These are phyloP conservation scores for Andrena cerasifolii DNA, from an alignment of 1,140 invertebrate species.

Conservation along the genomic window DNA sequence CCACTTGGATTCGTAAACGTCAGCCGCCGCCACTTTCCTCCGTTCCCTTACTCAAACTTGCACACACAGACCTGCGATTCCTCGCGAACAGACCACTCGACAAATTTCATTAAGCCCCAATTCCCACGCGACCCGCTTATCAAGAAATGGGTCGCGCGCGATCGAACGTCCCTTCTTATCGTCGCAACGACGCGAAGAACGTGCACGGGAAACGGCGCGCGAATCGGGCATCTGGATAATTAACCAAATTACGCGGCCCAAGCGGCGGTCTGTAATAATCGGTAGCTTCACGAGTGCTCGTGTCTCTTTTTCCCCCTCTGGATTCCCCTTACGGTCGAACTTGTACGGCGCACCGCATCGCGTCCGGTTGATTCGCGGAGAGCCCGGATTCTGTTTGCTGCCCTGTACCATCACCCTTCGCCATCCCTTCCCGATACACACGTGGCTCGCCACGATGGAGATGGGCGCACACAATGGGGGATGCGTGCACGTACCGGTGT, in stretches of 20 bases:
- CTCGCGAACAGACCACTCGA: constrained; percentile 21
- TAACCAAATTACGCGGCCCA: constrained; percentile 53
- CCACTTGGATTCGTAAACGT: too few relatives aligned
- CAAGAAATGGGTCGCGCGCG: constrained; percentile 4
- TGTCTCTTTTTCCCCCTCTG: constrained; percentile 34
- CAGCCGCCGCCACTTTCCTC: not conserved
- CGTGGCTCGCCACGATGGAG: constrained; percentile 4
- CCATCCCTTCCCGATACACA: constrained; percentile 7
- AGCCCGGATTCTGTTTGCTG: constrained; percentile 59
- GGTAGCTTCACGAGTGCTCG: constrained; percentile 23
- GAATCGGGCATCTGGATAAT: constrained; percentile 39
- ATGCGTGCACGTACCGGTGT: not conserved
- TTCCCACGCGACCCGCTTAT: not conserved
- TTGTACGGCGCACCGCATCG: constrained; percentile 16
- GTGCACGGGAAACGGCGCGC: not conserved
- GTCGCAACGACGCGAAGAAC: not conserved
- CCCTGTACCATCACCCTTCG: not conserved
- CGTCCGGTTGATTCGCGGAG: constrained; percentile 56
- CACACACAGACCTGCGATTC: not conserved
- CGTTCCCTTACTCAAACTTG: too few relatives aligned
- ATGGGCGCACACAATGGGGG: not conserved
- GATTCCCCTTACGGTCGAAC: constrained; percentile 41
- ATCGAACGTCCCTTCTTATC: not conserved
- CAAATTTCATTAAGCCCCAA: constrained; percentile 2
- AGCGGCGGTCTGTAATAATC: constrained; percentile 49